Base-by-base conservation (phyloP, 2,888 invertebrate genomes). In the Epirrhoe tristata region DNA sequence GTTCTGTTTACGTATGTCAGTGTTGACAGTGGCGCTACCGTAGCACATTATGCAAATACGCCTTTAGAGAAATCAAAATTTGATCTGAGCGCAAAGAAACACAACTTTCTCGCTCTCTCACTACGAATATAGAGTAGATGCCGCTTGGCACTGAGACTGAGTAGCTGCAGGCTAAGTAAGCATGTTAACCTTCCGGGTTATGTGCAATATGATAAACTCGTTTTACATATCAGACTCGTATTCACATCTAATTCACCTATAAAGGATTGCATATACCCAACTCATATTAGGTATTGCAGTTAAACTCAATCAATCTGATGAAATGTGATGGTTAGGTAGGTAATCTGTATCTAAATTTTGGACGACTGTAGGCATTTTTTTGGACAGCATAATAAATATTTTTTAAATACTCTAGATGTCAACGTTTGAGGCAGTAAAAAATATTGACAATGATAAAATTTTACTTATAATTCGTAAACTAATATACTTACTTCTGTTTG, bases 1-100 rank as follows among this genome's bases (percentile, higher is more conserved):
- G 83, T 81, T 76, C 63, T 87, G 83, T 89, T 85, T 87, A 85
- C 84, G 80, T 79, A 79, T 78, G 81, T 77, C 77, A 78, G 74
- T 81, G 84, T 85, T 79, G 81, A 81, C 81, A 75, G 74, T 77
- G 75, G 78, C 74, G 74, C 79, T 73, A 75, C 64, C 58, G 55
- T 64, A 62, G 55, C 43, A 50, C 67, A 69, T 69, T n/a, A 69
- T 79, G 80, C 80, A 86, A 81, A 84, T 79, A 81, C 78, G 76
- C 85, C n/a, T 86, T 85, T 80, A 84, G 81, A 80, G 76, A 82
- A 88, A 88, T 86, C 81, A 82, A 83, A 88, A 84, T 84, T 82
- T 81, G 74, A 78, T 80, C 79, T 81, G 81, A 85, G 59, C 31
- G 65, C n/a, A 66, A 60, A 65, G 59, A 60, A 53, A 63, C 52